Percentiles rank a stretch among this genome's conserved stretches.
These are phyloP conservation scores for Zhuqinia jingwanae DNA, from an alignment of 2,888 invertebrate genomes.

Conservation along the genomic window DNA sequence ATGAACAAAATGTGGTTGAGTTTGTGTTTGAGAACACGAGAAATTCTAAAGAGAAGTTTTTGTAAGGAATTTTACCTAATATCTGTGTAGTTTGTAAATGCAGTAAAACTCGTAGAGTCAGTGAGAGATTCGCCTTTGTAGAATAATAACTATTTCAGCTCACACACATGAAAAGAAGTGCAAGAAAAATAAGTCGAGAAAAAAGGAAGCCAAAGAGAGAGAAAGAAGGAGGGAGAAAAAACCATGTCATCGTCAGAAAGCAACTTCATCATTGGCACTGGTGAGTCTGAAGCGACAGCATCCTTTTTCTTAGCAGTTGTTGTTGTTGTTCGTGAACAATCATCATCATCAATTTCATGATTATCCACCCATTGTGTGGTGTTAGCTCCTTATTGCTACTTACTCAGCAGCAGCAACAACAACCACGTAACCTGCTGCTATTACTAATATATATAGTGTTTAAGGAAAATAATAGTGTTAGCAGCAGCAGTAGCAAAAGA, in stretches of 20 bases:
- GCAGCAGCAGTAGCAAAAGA: neutral
- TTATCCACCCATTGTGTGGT: conserved; percentile 20
- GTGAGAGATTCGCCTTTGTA: conserved; percentile 11
- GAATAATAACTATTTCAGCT: conserved; percentile 35
- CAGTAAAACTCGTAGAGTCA: neutral
- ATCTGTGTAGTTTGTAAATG: conserved; percentile 40
- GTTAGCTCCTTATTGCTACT: neutral
- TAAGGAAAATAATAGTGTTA: neutral
- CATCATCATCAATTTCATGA: conserved; percentile 14
- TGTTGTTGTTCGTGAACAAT: conserved; percentile 39
- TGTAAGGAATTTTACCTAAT: conserved; percentile 51
- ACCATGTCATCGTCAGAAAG: conserved; percentile 62
- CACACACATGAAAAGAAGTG: neutral
- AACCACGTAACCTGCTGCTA: neutral
- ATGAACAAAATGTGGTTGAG: conserved; percentile 18
- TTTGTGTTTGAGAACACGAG: conserved; percentile 32
- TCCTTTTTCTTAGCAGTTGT: conserved; percentile 54
- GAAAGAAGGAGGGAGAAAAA: conserved; percentile 12
- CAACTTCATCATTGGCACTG: conserved; percentile 68
- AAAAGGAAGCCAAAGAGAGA: neutral
- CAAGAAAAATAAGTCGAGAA: conserved; percentile 3
- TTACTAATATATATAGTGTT: neutral
- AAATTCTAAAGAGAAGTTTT: conserved; percentile 18
- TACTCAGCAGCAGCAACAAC: no score
- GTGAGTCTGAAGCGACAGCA: conserved; percentile 61